Base-by-base conservation (phyloP, 37 sponge, comb jelly and placozoan species). In the Chondrosia reniformis region DNA sequence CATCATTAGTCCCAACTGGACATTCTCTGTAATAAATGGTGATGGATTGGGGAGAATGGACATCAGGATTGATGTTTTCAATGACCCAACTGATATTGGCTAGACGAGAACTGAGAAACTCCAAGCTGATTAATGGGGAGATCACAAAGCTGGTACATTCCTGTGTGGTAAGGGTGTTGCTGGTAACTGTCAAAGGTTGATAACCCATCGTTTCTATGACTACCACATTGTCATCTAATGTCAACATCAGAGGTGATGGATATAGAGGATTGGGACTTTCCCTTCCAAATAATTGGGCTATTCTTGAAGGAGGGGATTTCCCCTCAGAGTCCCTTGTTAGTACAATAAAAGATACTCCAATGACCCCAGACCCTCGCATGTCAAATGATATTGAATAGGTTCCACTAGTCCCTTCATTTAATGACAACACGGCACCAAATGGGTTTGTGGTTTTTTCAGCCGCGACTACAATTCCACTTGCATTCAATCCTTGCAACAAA, bases 321-420 rank as follows among this genome's bases (percentile, higher is more conserved):
- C 80, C 74, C 0, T 19, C 27, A 46, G 77, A 58, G 39, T 90
- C 83, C 25, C 56, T 78, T 22, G 84, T 79, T 3, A 64, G 78
- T 45, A 78, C 22, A 13, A 91, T 17, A 19, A 91, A 37, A 21
- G 81, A 87, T 5, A 91, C 32, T 0, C 87, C 92, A 30, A 91
- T 64, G 38, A 44, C 36, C 6, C 27, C 33, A 2, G 56, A 40
- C 54, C 67, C n/a, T 25, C 41, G 33, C 25, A 67, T 9, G 32
- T 28, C 38, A 24, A 80, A 80, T 34, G 67, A 33, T 32, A 79
- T 33, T 31, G 46, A 67, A 30, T 44, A 80, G 36, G 37, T 69
- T 33, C 81, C 81, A 15, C 28, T 43, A 10, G 27, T 43, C 30
- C 21, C 27, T 19, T 19, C 2, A 27, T 27, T 25, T 75, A 55